A percentile compares a stretch with the other conserved stretches of the same genome.
Conservation (phyloP, 2,888 invertebrate species). For the Acrobasis repandana region DNA sequence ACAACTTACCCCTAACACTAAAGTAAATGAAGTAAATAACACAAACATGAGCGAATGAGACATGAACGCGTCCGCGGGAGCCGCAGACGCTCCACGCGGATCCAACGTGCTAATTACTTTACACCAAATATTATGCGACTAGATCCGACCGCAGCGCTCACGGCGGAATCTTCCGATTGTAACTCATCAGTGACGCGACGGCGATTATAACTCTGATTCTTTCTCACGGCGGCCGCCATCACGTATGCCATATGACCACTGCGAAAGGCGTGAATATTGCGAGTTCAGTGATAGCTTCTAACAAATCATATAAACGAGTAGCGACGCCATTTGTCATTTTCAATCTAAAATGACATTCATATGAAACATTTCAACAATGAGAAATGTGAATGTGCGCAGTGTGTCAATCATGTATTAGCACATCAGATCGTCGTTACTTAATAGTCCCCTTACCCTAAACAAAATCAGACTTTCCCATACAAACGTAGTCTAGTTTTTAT, state of each 20-base stretch:
- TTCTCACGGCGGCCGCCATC: too few species aligned
- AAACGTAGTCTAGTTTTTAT: too few species aligned
- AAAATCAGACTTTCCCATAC: too few species aligned
- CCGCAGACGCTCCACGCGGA: background rate
- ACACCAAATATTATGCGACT: conserved; percentile 11
- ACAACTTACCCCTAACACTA: conserved; percentile 4
- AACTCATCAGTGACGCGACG: background rate
- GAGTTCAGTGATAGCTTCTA: too few species aligned
- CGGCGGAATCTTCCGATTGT: background rate
- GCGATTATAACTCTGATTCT: too few species aligned
- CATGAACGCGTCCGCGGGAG: background rate
- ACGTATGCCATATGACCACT: too few species aligned
- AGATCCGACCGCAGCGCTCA: background rate
- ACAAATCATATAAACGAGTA: background rate
- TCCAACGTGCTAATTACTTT: conserved; percentile 10
- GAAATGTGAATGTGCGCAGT: background rate
- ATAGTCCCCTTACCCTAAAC: too few species aligned
- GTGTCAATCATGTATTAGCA: background rate
- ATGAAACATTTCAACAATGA: background rate
- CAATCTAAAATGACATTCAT: background rate
- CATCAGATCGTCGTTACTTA: conserved; percentile 6
- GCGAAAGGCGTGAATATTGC: too few species aligned
- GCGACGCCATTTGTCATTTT: background rate
- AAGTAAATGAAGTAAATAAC: conserved; percentile 10
- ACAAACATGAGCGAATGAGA: background rate